phyloP scores from a whole-genome alignment of 2,888 invertebrate genomes.

The Thecocarcelia acutangulata region DNA sequence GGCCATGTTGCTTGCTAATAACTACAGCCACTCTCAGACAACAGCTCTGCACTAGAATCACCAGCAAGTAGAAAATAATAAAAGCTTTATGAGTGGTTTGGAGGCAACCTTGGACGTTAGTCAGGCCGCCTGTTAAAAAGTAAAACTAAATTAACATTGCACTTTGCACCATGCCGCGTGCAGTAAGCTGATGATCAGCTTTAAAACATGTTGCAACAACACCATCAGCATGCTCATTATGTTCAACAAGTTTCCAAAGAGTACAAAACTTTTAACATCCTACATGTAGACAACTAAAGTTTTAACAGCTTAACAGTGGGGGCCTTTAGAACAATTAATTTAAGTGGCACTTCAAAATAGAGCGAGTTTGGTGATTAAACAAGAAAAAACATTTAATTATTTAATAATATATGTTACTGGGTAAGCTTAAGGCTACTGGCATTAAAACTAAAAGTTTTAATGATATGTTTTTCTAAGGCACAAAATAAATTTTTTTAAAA shows the following conservation, averaged over 20 bases:
- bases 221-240: slow-evolving; percentile 60
- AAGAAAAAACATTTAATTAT: too few relatives aligned
- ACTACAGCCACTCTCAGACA: slow-evolving; percentile 45
- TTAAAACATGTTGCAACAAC: slow-evolving; percentile 61
- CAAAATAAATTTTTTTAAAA: too few relatives aligned
- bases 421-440: too few relatives aligned
- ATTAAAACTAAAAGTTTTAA: too few relatives aligned
- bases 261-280: not conserved
- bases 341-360: not conserved
- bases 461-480: too few relatives aligned
- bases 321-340: slow-evolving; percentile 23
- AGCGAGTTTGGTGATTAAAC: not conserved
- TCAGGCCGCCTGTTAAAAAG: slow-evolving; percentile 39
- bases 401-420: too few relatives aligned
- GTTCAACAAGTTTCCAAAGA: slow-evolving; percentile 45
- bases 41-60: slow-evolving; percentile 33
- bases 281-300: not conserved
- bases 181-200: slow-evolving; percentile 63
- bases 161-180: slow-evolving; percentile 65
- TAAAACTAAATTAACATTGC: slow-evolving; percentile 59
- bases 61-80: slow-evolving; percentile 6
- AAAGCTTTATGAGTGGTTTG: slow-evolving; percentile 41
- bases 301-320: not conserved
- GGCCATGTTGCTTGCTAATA: slow-evolving; percentile 52
- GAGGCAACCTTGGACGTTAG: slow-evolving; percentile 47